A percentile compares a stretch with the other conserved stretches of the same genome.
These are phyloP conservation scores for Rynchops niger DNA, from an alignment of 2,113 vertebrate species.

Conservation along the genomic window DNA sequence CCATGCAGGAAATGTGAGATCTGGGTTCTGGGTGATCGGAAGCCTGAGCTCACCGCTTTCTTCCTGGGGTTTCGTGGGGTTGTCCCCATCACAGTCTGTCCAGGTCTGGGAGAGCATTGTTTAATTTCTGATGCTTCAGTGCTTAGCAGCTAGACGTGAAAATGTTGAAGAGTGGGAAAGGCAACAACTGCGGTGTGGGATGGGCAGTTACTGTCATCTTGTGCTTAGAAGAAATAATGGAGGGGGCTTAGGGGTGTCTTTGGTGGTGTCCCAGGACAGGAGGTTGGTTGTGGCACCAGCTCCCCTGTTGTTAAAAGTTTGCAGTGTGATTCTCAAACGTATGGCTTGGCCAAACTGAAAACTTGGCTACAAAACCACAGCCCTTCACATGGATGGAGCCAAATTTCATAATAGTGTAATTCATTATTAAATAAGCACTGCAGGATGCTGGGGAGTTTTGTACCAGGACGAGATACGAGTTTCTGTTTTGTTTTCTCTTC, in stretches of 20 bases:
- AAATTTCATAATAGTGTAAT: not conserved
- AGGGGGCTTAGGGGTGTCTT: not conserved
- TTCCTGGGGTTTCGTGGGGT: fast-evolving
- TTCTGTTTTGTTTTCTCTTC: not conserved
- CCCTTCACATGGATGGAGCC: not conserved
- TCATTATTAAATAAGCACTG: not conserved
- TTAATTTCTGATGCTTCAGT: not conserved
- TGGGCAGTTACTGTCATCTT: not conserved
- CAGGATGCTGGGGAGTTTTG: not conserved
- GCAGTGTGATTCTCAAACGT: not conserved
- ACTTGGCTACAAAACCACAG: not conserved
- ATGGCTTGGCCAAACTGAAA: not conserved
- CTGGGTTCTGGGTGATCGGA: not conserved
- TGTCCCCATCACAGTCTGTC: not conserved
- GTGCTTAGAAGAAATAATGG: not conserved
- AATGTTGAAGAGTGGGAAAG: not conserved
- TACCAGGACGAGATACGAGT: not conserved
- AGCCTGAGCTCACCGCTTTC: not conserved
- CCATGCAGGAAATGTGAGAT: not conserved
- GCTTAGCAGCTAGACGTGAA: not conserved
- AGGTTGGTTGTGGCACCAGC: not conserved
- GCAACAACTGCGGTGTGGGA: not conserved
- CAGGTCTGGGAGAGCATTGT: not conserved
- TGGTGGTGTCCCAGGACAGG: not conserved
- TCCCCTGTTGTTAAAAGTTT: not conserved